Conservation (phyloP, 2,888 invertebrate species). For the Hirtodrosophila confusa region DNA sequence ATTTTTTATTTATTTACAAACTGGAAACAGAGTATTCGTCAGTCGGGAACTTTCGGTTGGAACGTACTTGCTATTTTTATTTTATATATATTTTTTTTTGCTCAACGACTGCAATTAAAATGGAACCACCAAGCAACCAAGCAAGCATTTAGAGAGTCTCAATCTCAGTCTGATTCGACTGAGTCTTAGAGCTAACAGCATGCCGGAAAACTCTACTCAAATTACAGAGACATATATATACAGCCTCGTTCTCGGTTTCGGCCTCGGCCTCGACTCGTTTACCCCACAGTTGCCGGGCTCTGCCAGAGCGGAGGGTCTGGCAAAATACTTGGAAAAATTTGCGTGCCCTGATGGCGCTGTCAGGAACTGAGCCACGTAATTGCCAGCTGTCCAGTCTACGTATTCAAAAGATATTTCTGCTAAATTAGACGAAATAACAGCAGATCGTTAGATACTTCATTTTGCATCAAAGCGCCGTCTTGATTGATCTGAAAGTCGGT, state of each 20-base stretch:
- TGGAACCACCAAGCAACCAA: constrained; percentile 62
- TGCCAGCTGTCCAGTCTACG: constrained; percentile 62
- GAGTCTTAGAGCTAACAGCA: constrained; percentile 68
- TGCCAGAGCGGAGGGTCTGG: constrained; percentile 17
- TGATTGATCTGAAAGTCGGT: constrained; percentile 41
- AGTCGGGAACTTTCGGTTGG: too few species aligned
- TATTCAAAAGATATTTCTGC: constrained; percentile 51
- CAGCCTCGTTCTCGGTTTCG: constrained; percentile 22
- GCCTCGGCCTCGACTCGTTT: constrained; percentile 15
- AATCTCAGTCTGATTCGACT: constrained; percentile 32
- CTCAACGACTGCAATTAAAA: constrained; percentile 73
- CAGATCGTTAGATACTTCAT: constrained; percentile 26
- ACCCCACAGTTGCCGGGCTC: constrained; percentile 7
- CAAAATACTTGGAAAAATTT: constrained; percentile 68
- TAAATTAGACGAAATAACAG: constrained; percentile 57
- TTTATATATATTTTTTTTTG: constrained; percentile 40
- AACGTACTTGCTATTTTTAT: too few species aligned
- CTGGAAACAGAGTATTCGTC: too few species aligned
- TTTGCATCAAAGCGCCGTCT: constrained; percentile 47
- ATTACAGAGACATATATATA: constrained; percentile 52
- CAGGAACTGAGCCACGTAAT: constrained; percentile 13
- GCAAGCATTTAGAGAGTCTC: constrained; percentile 43
- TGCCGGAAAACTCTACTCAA: constrained; percentile 75
- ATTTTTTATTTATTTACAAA: too few species aligned
- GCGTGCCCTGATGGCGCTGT: constrained; percentile 54